These are phyloP conservation scores for Nasonia longicornis DNA, from an alignment of 1,140 invertebrate species.

Conservation along the genomic window DNA sequence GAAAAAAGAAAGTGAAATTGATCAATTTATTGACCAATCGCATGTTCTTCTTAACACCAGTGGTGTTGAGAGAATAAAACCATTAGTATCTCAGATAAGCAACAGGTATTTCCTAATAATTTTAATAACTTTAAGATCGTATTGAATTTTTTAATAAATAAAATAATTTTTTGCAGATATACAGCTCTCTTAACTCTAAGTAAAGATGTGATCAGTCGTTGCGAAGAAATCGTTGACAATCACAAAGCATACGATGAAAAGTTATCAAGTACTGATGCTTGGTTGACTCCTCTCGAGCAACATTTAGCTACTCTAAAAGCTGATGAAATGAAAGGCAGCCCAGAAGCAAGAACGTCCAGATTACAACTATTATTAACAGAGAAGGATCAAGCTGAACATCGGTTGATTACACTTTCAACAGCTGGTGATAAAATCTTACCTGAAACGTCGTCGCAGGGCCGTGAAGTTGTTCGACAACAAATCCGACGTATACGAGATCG, in stretches of 20 bases:
- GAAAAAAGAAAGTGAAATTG: constrained; percentile 84
- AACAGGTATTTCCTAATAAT: constrained; percentile 70
- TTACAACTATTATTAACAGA: constrained; percentile 85
- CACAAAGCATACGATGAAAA: constrained; percentile 86
- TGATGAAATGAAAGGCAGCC: constrained; percentile 64
- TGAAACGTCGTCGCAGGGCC: constrained; percentile 89
- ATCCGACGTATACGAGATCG: constrained; percentile 81
- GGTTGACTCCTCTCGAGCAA: constrained; percentile 83
- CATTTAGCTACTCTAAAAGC: constrained; percentile 74
- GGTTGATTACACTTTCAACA: constrained; percentile 78
- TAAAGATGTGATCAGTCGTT: constrained; percentile 90
- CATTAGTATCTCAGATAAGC: constrained; percentile 89
- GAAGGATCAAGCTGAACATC: constrained; percentile 84
- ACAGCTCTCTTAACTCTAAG: constrained; percentile 85
- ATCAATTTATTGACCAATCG: constrained; percentile 90
- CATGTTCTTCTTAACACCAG: constrained; percentile 87
- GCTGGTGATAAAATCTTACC: constrained; percentile 89
- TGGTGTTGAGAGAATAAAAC: constrained; percentile 87
- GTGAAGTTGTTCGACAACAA: constrained; percentile 88
- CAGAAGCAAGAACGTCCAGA: constrained; percentile 74
- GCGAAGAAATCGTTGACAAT: constrained; percentile 87
- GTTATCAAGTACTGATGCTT: constrained; percentile 79
- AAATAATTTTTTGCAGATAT: constrained; percentile 71
- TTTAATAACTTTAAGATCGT: too few relatives aligned
- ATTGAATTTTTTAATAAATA: constrained; percentile 14